A percentile compares a stretch with the other conserved stretches of the same genome.
phyloP scores from a whole-genome alignment of 2,888 invertebrate species.

The Norana najaformis region DNA sequence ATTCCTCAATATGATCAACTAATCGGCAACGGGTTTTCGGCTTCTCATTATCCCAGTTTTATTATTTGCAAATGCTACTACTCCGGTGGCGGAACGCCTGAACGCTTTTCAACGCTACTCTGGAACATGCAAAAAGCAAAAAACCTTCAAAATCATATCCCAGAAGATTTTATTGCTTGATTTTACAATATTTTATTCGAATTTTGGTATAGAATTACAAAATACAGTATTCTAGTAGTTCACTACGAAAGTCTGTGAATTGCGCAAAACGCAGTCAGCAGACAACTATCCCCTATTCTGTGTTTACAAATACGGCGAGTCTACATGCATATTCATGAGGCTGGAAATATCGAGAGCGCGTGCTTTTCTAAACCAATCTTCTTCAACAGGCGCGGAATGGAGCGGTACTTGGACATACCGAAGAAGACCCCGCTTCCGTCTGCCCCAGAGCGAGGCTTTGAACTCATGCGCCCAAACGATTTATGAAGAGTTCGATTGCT shows the following conservation, averaged over 20 bases:
- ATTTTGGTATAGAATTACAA: neutral
- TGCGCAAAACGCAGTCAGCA: neutral
- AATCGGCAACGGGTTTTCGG: neutral
- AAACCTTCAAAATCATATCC: neutral
- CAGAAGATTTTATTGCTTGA: neutral
- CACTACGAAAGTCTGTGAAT: neutral
- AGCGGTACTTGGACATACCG: neutral
- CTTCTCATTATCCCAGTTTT: neutral
- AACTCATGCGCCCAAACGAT: neutral
- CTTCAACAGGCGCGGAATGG: neutral
- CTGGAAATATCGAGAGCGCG: neutral
- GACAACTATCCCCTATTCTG: neutral
- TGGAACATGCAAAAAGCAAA: neutral
- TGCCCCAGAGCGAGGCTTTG: neutral
- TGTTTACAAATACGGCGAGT: neutral
- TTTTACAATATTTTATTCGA: neutral
- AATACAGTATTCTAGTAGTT: neutral
- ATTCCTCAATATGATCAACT: slow-evolving; percentile 13
- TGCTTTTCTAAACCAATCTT: neutral
- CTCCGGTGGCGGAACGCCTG: neutral
- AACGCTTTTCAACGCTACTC: neutral
- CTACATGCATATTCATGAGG: neutral
- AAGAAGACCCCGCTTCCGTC: neutral
- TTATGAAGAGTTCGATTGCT: neutral
- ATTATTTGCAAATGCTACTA: neutral